Conservation (phyloP, 2,797 vertebrate species). For the Dromococcyx pavoninus region DNA sequence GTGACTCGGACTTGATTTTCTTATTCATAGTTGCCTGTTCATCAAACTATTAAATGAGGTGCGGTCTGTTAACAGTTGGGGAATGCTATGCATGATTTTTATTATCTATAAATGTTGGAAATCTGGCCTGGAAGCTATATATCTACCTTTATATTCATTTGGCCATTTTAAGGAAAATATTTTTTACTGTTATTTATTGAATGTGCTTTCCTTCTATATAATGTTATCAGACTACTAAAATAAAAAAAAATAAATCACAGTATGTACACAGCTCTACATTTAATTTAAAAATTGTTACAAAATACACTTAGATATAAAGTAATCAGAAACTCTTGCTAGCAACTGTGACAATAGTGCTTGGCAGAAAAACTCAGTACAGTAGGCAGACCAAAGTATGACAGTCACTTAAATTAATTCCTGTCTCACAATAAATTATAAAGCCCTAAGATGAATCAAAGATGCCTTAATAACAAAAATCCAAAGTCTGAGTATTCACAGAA, state of each 20-base stretch:
- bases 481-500: neutral
- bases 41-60: neutral
- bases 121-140: neutral
- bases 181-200: no score
- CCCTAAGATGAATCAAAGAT: neutral
- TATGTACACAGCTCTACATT: neutral
- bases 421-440: neutral
- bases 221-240: no score
- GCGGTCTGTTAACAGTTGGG: neutral
- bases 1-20: no score
- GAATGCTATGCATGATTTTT: neutral
- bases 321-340: neutral
- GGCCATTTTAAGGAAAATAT: neutral
- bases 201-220: no score
- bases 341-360: neutral
- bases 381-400: neutral
- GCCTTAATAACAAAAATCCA: neutral
- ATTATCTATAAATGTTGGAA: neutral
- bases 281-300: neutral
- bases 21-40: no score
- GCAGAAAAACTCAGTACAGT: neutral
- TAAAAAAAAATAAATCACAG: no score
- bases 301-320: neutral
- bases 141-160: neutral
- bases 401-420: neutral